These are phyloP conservation scores for Nycticorax nycticorax DNA, from an alignment of 2,113 vertebrate genomes.

Conservation along the genomic window DNA sequence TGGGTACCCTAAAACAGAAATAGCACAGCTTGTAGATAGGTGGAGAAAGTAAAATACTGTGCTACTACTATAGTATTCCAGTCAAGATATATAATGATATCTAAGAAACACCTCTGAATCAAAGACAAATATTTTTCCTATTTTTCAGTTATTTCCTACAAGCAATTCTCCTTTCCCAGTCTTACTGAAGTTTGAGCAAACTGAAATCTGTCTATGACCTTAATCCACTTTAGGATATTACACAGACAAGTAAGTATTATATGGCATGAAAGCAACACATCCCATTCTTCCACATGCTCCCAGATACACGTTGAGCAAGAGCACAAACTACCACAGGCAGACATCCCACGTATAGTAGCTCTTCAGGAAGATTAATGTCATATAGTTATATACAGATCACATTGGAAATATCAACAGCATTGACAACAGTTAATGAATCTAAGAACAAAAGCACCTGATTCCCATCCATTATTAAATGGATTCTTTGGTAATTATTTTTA, in stretches of 20 bases:
- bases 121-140: not conserved
- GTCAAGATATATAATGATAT: not conserved
- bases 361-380: not conserved
- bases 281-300: not conserved
- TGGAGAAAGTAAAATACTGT: not conserved
- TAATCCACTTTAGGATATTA: not conserved
- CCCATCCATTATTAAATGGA: not conserved
- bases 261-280: not conserved
- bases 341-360: not conserved
- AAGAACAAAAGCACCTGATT: not conserved
- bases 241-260: not conserved
- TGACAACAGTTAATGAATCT: not conserved
- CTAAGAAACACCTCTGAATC: not conserved
- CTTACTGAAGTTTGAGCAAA: not conserved
- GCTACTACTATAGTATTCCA: not conserved
- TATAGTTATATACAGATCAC: not conserved
- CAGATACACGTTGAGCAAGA: not conserved
- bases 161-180: not conserved
- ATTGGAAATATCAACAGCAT: not conserved
- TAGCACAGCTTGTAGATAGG: not conserved
- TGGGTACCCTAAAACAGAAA: not conserved
- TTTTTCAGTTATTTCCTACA: not conserved
- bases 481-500: not conserved
- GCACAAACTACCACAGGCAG: not conserved
- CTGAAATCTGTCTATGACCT: not conserved